These are phyloP conservation scores for Agrypnia vestita DNA, from an alignment of 1,140 invertebrate species.

Conservation along the genomic window DNA sequence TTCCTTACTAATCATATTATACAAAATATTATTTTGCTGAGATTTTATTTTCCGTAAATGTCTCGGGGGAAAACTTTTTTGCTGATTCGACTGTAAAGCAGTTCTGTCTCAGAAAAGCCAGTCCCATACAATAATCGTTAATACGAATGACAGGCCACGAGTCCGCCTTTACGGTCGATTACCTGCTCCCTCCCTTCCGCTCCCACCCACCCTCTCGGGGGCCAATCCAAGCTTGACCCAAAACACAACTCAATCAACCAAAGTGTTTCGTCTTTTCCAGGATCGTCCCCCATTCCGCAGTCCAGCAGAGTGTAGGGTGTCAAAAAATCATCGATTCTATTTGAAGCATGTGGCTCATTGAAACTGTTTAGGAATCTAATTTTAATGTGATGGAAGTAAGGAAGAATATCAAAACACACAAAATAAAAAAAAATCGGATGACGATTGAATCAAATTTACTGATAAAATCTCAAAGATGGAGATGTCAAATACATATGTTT, in stretches of 20 bases:
- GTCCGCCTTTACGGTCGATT: constrained; percentile 60
- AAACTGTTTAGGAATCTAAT: too few species aligned
- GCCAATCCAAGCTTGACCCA: constrained; percentile 56
- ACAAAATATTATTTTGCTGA: too few species aligned
- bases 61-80: not conserved
- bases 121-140: constrained; percentile 60
- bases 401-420: too few species aligned
- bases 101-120: constrained; percentile 41
- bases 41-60: too few species aligned
- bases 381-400: too few species aligned
- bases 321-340: not conserved
- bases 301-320: not conserved
- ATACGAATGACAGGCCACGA: constrained; percentile 61
- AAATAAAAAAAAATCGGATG: too few species aligned
- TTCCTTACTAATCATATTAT: too few species aligned
- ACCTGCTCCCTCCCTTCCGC: constrained; percentile 45
- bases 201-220: not conserved
- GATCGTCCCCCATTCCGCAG: constrained; percentile 29
- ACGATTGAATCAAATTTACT: too few species aligned
- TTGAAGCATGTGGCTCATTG: too few species aligned
- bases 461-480: too few species aligned
- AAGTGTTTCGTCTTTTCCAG: constrained; percentile 59
- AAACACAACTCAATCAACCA: constrained; percentile 61
- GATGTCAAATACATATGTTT: too few species aligned
- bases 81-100: constrained; percentile 21